Base-by-base conservation (phyloP, 2,797 vertebrate genomes). In the Poeciliopsis gracilis region DNA sequence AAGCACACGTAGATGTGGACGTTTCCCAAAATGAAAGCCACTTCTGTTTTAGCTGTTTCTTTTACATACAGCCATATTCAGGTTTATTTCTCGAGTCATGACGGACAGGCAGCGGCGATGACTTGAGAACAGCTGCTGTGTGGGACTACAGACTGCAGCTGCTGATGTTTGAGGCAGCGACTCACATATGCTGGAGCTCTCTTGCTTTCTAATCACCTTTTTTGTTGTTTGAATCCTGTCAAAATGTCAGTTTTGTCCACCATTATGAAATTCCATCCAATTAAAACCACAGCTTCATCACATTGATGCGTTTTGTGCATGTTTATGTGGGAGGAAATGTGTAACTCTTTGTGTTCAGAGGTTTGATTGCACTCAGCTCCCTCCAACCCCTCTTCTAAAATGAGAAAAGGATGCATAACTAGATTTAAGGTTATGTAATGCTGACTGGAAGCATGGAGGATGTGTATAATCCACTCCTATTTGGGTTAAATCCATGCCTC, bases 371-470 rank as follows among this genome's bases (percentile, higher is more conserved):
- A 63, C 61, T 66, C 67, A 30, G 77, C 63, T 46, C 73, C 76
- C 47, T 12, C 77, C 77, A 63, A 45, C 79, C 76, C 67, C 71
- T 36, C 63, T 87, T 86, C 85, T 81, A 88, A 93, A 91, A 92
- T 89, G 90, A 93, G 89, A 91, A 79, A 84, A 86, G 84, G 91
- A 93, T 92, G 89, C 92, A 90, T 93, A 93, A 94, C 94, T 93
- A 92, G 92, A 95, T 95, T 93, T 90, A 90, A 91, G 92, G 93
- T 95, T 95, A 94, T 93, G 93, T 94, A 95, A 95, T 93, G 86
- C 84, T 89, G 90, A 91, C 91, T 88, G 84, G 80, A 91, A 89
- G 87, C 91, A 89, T 80, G 77, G 88, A 90, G 89, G 89, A 91
- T 93, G 86, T 91, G 88, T 93, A 87, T 95, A 95, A 95, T 94